Evolutionary conservation across 2,113 vertebrate species (phyloP).

Genomic region (Rafetus swinhoei): DNA sequence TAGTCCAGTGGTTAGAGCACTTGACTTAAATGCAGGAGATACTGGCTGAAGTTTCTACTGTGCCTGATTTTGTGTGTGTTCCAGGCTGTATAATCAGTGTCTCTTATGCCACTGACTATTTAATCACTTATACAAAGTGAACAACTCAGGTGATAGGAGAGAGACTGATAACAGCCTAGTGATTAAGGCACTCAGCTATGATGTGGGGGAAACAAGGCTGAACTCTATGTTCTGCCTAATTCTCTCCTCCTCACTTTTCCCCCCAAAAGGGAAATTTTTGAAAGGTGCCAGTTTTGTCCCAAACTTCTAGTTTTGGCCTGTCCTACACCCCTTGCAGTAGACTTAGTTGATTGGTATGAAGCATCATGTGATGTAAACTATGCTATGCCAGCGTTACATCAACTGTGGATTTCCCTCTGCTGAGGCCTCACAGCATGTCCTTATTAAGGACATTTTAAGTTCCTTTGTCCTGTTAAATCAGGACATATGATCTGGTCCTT

Average conservation of each 20-base stretch:
- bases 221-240: not conserved
- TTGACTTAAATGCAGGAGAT: not conserved
- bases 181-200: not conserved
- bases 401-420: not conserved
- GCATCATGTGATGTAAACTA: not conserved
- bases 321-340: not conserved
- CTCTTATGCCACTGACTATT: not conserved
- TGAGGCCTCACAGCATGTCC: not conserved
- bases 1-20: not conserved
- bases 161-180: not conserved
- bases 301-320: not conserved
- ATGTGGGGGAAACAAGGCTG: not conserved
- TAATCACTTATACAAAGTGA: not conserved
- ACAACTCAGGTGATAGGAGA: not conserved
- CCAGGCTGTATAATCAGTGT: not conserved
- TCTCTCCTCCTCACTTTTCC: not conserved
- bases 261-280: not conserved
- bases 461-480: not conserved
- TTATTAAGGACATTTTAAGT: not conserved
- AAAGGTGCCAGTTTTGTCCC: not conserved
- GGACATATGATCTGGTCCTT: not conserved
- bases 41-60: not conserved
- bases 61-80: not conserved
- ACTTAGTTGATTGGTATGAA: not conserved
- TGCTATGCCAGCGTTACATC: not conserved